phyloP scores from a whole-genome alignment of 2,113 vertebrate species.

The Ariopsis seemanni region DNA sequence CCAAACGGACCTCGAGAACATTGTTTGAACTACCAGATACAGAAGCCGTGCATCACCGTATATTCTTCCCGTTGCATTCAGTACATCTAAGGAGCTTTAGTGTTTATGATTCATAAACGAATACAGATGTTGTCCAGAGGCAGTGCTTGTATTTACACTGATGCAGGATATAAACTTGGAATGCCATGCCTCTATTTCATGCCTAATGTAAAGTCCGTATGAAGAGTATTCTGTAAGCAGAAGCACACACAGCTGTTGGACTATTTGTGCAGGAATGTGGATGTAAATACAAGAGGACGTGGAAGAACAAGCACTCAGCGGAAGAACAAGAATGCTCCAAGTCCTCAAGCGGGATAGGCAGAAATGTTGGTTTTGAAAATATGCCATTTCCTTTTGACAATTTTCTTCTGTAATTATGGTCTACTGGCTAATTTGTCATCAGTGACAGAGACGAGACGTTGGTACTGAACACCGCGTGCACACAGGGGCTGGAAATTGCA shows the following conservation, averaged over 20 bases:
- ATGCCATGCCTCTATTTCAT: slow-evolving; percentile 33
- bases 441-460: not conserved
- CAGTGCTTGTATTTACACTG: slow-evolving; percentile 22
- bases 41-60: slow-evolving; percentile 19
- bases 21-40: slow-evolving; percentile 36
- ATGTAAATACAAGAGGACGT: not conserved
- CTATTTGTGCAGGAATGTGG: slow-evolving; percentile 25
- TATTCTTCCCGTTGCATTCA: slow-evolving; percentile 45
- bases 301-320: slow-evolving; percentile 3
- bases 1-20: slow-evolving; percentile 14
- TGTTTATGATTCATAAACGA: slow-evolving; percentile 52
- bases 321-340: not conserved
- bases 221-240: not conserved
- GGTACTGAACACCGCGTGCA: not conserved
- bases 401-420: slow-evolving; percentile 17
- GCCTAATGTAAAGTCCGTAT: slow-evolving; percentile 39
- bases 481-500: not conserved
- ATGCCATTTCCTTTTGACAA: slow-evolving; percentile 9
- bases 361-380: slow-evolving; percentile 31
- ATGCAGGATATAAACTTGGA: slow-evolving; percentile 1
- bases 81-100: slow-evolving; percentile 26
- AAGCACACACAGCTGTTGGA: slow-evolving; percentile 23
- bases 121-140: slow-evolving; percentile 23
- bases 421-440: not conserved
- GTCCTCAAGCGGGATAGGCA: slow-evolving; percentile 13